Conservation (phyloP, 2,797 vertebrate species). For the Psittacula derbiana region DNA sequence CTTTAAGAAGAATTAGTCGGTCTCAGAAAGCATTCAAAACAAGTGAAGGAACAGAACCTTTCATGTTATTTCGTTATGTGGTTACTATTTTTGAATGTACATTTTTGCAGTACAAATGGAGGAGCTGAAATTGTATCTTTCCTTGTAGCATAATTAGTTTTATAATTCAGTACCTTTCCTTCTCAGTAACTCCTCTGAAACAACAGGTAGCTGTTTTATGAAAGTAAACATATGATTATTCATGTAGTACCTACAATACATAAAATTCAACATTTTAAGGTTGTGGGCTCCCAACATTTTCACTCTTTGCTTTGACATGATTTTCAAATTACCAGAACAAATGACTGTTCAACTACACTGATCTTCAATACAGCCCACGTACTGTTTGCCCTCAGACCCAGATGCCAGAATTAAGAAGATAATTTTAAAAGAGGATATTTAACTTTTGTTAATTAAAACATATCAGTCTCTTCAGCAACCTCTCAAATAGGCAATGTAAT, state of each 20-base stretch:
- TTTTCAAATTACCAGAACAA: conserved; percentile 60
- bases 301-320: neutral
- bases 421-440: conserved; percentile 13
- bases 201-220: neutral
- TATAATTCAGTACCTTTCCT: neutral
- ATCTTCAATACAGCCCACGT: conserved; percentile 16
- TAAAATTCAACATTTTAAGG: conserved; percentile 32
- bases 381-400: neutral
- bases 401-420: neutral
- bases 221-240: conserved; percentile 1
- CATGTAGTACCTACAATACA: neutral
- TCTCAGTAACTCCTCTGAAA: neutral
- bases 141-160: neutral
- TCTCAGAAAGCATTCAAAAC: neutral
- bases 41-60: neutral
- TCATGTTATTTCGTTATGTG: neutral
- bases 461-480: neutral
- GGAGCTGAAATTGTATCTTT: neutral
- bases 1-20: neutral
- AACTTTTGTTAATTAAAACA: conserved; percentile 6
- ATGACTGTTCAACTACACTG: neutral
- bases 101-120: neutral
- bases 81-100: neutral
- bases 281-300: conserved; percentile 23
- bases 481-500: neutral